These are phyloP conservation scores for Cinara cedri DNA, from an alignment of 2,888 invertebrate species.

Conservation along the genomic window DNA sequence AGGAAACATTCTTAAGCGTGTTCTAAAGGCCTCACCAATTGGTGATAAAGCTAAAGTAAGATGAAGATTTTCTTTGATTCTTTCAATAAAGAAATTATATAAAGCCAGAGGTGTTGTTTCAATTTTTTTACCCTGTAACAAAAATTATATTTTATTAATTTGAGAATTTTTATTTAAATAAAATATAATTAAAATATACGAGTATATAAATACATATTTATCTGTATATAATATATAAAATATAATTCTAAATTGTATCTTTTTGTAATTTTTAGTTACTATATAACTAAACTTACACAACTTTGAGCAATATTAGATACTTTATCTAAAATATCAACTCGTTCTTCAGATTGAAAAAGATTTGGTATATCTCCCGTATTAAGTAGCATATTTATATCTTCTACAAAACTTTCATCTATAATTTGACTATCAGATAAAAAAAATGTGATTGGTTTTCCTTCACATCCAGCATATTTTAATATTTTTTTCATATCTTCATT, in stretches of 20 bases:
- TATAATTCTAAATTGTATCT: too few species aligned
- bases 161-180: too few species aligned
- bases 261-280: too few species aligned
- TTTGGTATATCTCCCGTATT: conserved; percentile 94
- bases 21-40: conserved; percentile 86
- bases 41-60: conserved; percentile 90
- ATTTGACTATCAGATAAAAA: conserved; percentile 88
- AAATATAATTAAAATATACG: too few species aligned
- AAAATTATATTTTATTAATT: not conserved
- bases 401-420: conserved; percentile 86
- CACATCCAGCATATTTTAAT: conserved; percentile 82
- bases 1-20: conserved; percentile 88
- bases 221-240: too few species aligned
- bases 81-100: conserved; percentile 85
- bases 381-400: conserved; percentile 91
- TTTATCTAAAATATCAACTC: conserved; percentile 89
- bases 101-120: conserved; percentile 85
- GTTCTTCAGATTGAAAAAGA: conserved; percentile 88
- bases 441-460: conserved; percentile 84
- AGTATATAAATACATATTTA: too few species aligned
- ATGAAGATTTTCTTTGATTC: conserved; percentile 84
- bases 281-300: conserved; percentile 63
- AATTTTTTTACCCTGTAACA: conserved; percentile 72
- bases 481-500: conserved; percentile 86
- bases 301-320: conserved; percentile 83